A percentile compares a stretch with the other conserved stretches of the same genome.
Evolutionary conservation across 2,797 vertebrate species (phyloP).

Genomic region (Chrosomus eos): DNA sequence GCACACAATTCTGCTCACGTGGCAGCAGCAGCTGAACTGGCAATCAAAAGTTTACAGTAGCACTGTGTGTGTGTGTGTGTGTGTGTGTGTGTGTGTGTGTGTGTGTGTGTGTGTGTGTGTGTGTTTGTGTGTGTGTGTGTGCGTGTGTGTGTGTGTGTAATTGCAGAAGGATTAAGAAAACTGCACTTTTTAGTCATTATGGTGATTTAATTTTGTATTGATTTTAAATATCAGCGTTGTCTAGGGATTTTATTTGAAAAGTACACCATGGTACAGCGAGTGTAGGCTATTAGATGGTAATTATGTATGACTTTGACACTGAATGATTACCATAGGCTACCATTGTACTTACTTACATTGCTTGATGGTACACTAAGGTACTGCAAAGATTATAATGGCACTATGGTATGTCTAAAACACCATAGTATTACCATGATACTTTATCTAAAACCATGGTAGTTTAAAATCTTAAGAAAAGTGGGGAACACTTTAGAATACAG

Average conservation of each 20-base stretch:
- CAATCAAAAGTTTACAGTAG: constrained; percentile 31
- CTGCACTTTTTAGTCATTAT: background rate
- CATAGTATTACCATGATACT: background rate
- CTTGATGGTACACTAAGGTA: background rate
- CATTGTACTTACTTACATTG: background rate
- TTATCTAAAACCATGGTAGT: background rate
- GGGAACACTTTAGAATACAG: too few relatives aligned
- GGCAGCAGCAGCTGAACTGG: constrained; percentile 31
- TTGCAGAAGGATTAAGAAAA: background rate
- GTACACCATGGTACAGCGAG: background rate
- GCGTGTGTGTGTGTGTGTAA: constrained; percentile 1
- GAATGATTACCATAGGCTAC: background rate
- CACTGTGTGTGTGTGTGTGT: background rate
- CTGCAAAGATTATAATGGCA: background rate
- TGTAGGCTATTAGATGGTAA: background rate
- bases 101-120: background rate
- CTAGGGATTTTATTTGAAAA: background rate
- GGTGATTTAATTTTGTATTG: background rate
- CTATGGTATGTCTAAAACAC: background rate
- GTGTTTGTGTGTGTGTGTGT: background rate
- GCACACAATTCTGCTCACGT: constrained; percentile 37
- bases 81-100: background rate
- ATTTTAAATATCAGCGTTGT: background rate
- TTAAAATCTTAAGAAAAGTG: background rate
- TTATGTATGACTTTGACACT: background rate